Evolutionary conservation across 2,888 invertebrate genomes (phyloP), one percentile per base, ranked within the genome.

Genomic region (Drosophila mayaguana): DNA sequence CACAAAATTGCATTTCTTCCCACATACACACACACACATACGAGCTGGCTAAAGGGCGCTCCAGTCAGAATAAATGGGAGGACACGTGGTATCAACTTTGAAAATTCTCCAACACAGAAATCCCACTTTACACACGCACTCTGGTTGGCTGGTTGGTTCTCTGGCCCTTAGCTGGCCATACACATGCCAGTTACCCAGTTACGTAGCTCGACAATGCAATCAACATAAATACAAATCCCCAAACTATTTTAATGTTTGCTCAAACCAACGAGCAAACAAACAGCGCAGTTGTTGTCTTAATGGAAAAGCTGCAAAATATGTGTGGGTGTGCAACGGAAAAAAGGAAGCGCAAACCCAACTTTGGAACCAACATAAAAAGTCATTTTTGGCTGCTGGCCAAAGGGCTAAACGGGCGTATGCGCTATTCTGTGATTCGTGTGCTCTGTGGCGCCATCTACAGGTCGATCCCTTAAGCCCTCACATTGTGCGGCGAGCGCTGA

Each of bases 171-270:
- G 34, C 42, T 54, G 62, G 48, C 45, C 63, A 67, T 45, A 36
- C 38, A 53, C 48, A 69, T 63, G 78, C 64, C 54, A 54, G 54
- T 40, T 54, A 40, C 40, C 28, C 76, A 75, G 72, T 73, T 78
- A 81, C 68, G 55, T 81, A 72, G 70, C 60, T 55, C 72, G 78
- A 88, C 82, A 88, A 84, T 80, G 86, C 86, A 89, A 86, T 89
- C 89, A 86, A 79, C 88, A 88, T 88, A 86, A 85, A 89, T 89
- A 88, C 80, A 89, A 88, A 89, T 89, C 89, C 89, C 83, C 71
- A 88, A 88, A 86, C 86, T 88, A 89, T 86, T 83, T 87, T 87
- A 83, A 89, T 88, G 89, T 82, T 67, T 72, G 75, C 75, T 75
- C 75, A 71, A 77, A 55, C 61, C 62, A 42, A 43, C 45, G 48